Conservation (phyloP, 2,113 vertebrate species). For the Rhabdornis inornatus region DNA sequence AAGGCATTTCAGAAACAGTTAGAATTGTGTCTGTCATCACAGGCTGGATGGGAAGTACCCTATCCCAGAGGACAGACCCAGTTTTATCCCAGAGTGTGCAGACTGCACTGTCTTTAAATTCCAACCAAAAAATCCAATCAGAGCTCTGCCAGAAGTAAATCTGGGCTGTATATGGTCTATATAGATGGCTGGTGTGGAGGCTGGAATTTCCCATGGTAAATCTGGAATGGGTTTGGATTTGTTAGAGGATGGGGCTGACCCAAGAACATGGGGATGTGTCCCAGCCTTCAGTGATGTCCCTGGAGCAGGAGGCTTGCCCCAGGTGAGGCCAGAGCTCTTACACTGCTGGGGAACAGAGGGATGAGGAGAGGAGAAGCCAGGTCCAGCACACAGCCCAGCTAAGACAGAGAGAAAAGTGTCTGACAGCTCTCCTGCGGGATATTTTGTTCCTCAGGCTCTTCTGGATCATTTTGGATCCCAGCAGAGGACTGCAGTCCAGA, state of each 20-base stretch:
- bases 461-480: not conserved
- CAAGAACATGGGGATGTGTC: not conserved
- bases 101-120: not conserved
- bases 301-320: not conserved
- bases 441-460: not conserved
- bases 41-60: not conserved
- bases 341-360: accelerated
- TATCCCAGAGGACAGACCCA: not conserved
- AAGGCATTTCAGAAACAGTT: not conserved
- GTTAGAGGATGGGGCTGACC: not conserved
- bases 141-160: not conserved
- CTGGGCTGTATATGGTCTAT: not conserved
- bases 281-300: not conserved
- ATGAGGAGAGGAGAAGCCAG: not conserved
- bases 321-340: not conserved
- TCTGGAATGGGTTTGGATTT: not conserved
- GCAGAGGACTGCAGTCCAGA: not conserved
- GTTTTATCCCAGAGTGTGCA: not conserved
- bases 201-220: not conserved
- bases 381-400: not conserved
- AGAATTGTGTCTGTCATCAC: not conserved
- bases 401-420: not conserved
- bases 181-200: not conserved
- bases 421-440: not conserved
- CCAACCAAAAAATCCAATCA: not conserved